Evolutionary conservation across 2,797 vertebrate species (phyloP), one percentile per base, ranked within the genome.

Genomic region (Orientallactaga sibirica): DNA sequence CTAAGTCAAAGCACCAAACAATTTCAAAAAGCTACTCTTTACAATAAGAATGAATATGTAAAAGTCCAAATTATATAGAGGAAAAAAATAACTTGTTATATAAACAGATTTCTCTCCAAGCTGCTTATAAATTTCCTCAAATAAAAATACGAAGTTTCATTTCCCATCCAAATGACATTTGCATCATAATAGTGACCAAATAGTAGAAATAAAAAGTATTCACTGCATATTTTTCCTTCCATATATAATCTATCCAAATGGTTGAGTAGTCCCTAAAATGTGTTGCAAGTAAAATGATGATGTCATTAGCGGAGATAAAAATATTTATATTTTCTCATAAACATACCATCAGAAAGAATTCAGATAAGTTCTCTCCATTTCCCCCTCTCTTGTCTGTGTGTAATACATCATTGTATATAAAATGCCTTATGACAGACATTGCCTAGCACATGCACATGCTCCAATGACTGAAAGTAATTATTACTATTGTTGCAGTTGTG

Each of bases 61-160:
- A 58, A 82, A 33, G 1, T 76, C 86, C 25, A 95, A 90, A 96
- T 94, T 75, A 78, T 22, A 70, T 92, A 88, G 77, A 67, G 7
- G 62, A 93, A 83, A 93, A 76, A 52, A 7, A 77, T 88, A 18
- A 78, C 64, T 86, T 37, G 2, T 87, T 84, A 37, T 75, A 43
- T 71, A 84, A 90, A 75, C 33, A 88, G 84, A 91, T 94, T 96
- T 97, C 95, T 98, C 66, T 79, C 10, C 41, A 91, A 85, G 33
- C 62, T 82, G 67, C 58, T 95, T 91, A 73, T 19, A 33, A 61
- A 29, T 78, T 94, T 95, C 25, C 79, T 88, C 48, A 48, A 73
- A 95, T 80, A 94, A 86, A 86, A 94, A 66, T 86, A 66, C 70
- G 97, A 96, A 2, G 16, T 68, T 68, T 20, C 7, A 25, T 96